A percentile compares a stretch with the other conserved stretches of the same genome.
phyloP scores from a whole-genome alignment of 1,140 invertebrate genomes.

The Lepidotrigona ventralis region DNA sequence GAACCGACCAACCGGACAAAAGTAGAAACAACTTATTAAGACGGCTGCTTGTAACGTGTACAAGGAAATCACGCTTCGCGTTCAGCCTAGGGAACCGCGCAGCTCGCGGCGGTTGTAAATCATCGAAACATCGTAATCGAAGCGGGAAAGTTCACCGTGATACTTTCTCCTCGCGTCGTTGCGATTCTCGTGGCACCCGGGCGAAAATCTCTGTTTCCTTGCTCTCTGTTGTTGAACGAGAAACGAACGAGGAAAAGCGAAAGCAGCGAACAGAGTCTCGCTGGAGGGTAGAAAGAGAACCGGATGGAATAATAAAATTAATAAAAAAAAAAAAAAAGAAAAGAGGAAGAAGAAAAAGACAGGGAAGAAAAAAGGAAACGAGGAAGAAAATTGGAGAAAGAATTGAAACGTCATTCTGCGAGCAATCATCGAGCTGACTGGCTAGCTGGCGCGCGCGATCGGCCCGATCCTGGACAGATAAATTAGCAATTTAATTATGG shows the following conservation, averaged over 20 bases:
- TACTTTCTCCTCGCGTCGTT: slow-evolving; percentile 18
- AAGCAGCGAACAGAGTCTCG: not conserved
- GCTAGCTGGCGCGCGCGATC: slow-evolving; percentile 56
- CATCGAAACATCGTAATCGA: slow-evolving; percentile 29
- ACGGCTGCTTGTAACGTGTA: not conserved
- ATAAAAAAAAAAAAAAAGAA: too few relatives aligned
- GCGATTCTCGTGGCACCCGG: not conserved
- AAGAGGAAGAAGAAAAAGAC: not conserved
- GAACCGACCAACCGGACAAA: not conserved
- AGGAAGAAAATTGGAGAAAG: slow-evolving; percentile 61
- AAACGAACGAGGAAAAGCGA: slow-evolving; percentile 11
- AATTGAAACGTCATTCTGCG: slow-evolving; percentile 76
- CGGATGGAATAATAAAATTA: slow-evolving; percentile 4
- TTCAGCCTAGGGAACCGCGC: not conserved
- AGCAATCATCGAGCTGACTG: slow-evolving; percentile 70
- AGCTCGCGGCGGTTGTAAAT: slow-evolving; percentile 6
- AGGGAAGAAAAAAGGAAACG: not conserved
- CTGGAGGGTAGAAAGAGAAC: slow-evolving; percentile 24
- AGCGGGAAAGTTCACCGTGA: not conserved
- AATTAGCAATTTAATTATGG: slow-evolving; percentile 81
- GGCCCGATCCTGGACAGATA: slow-evolving; percentile 76
- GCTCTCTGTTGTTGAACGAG: not conserved
- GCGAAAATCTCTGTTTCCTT: slow-evolving; percentile 13
- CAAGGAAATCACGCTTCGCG: not conserved
- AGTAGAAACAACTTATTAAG: not conserved